Evolutionary conservation across 1,140 invertebrate species (phyloP).

Genomic region (Venustaconcha ellipsiformis): DNA sequence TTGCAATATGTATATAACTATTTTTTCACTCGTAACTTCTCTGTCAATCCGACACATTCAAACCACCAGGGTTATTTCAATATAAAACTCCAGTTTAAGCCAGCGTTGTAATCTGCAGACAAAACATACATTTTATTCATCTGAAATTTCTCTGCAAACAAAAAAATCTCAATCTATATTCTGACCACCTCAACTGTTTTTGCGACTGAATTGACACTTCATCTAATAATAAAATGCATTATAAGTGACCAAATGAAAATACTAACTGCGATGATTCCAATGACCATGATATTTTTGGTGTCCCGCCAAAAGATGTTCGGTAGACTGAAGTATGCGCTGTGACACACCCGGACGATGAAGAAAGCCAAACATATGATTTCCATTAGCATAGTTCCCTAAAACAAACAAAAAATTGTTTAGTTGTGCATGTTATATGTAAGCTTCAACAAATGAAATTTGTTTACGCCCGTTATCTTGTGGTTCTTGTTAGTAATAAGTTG

Average conservation of each 20-base stretch:
- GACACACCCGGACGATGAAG: slow-evolving; percentile 67
- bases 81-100: too few relatives aligned
- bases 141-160: too few relatives aligned
- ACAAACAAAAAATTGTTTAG: slow-evolving; percentile 2
- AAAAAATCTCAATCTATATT: too few relatives aligned
- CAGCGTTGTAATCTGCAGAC: too few relatives aligned
- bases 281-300: slow-evolving; percentile 69
- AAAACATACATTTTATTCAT: too few relatives aligned
- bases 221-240: too few relatives aligned
- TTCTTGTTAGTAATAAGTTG: background rate
- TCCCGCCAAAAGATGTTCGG: slow-evolving; percentile 67
- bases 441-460: background rate
- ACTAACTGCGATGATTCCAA: slow-evolving; percentile 65
- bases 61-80: too few relatives aligned
- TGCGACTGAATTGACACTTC: too few relatives aligned
- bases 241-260: background rate
- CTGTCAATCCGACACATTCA: too few relatives aligned
- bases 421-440: background rate
- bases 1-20: too few relatives aligned
- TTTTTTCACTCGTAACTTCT: too few relatives aligned
- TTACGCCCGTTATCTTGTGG: background rate
- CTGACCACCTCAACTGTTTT: too few relatives aligned
- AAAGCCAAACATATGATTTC: slow-evolving; percentile 66
- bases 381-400: slow-evolving; percentile 67
- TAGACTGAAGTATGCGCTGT: slow-evolving; percentile 64